A percentile compares a stretch with the other conserved stretches of the same genome.
Conservation (phyloP, 64 coral and sea anemone species). For the Hydrozoanthus tunicans region DNA sequence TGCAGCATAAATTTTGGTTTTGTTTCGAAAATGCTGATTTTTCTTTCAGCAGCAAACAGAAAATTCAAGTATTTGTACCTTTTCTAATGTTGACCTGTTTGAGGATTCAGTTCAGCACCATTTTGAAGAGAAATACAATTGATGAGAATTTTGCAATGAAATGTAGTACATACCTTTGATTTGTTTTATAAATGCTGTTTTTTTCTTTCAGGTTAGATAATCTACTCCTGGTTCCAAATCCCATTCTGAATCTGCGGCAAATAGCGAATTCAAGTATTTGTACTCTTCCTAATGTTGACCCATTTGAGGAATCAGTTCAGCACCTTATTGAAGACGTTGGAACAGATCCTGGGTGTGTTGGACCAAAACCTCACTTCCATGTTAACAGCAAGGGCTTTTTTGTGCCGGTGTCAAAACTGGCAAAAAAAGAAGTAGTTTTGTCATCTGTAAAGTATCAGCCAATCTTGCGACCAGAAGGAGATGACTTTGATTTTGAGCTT, state of each 20-base stretch:
- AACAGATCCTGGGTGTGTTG: constrained; percentile 50
- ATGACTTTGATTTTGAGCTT: constrained; percentile 66
- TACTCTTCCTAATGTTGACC: constrained; percentile 68
- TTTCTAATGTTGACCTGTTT: too few species aligned
- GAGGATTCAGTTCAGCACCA: too few species aligned
- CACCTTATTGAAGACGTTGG: constrained; percentile 66
- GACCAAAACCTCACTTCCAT: constrained; percentile 57
- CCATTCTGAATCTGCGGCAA: constrained; percentile 39
- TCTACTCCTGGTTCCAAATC: constrained; percentile 60
- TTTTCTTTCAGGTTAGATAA: constrained; percentile 63
- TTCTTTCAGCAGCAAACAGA: too few species aligned
- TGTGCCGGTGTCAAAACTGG: constrained; percentile 28
- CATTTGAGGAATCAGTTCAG: constrained; percentile 70
- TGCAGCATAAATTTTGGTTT: too few species aligned
- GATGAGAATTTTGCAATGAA: too few species aligned
- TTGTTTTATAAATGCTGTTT: too few species aligned
- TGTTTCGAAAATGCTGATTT: too few species aligned
- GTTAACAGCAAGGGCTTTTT: constrained; percentile 42
- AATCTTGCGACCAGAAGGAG: constrained; percentile 48
- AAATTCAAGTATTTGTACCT: too few species aligned
- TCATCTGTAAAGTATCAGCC: constrained; percentile 45
- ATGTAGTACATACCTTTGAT: too few species aligned
- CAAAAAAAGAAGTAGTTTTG: constrained; percentile 18
- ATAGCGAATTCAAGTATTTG: constrained; percentile 65
- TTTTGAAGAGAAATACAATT: too few species aligned